These are phyloP conservation scores for Aix galericulata DNA, from an alignment of 2,113 vertebrate genomes.

Conservation along the genomic window DNA sequence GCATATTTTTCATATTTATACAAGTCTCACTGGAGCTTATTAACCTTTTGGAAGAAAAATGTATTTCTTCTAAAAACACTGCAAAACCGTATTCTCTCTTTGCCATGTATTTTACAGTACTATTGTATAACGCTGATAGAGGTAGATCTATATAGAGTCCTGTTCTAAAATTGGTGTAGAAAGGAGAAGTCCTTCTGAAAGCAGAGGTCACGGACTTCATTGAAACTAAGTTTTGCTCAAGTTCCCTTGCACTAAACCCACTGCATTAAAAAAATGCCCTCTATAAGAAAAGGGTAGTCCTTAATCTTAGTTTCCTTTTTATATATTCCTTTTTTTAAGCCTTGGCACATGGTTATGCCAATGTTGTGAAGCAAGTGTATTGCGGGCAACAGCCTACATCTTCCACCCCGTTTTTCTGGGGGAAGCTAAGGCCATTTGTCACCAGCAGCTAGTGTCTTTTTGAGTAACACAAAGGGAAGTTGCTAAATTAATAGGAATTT, in stretches of 20 bases:
- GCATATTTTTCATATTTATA: neutral
- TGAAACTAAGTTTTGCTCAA: neutral
- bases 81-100: no score
- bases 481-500: neutral
- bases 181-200: neutral
- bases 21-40: slow-evolving; percentile 22
- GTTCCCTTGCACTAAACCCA: neutral
- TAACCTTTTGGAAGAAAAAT: neutral
- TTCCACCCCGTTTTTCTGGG: neutral
- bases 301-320: neutral
- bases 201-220: neutral
- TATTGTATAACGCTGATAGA: neutral
- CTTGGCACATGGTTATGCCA: neutral
- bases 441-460: neutral
- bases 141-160: fast-evolving
- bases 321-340: neutral
- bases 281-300: neutral
- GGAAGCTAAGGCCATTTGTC: neutral
- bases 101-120: no score
- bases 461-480: fast-evolving
- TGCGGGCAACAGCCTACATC: neutral
- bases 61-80: neutral
- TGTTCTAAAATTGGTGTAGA: neutral
- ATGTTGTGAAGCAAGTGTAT: fast-evolving
- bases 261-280: neutral